phyloP scores from a whole-genome alignment of 2,797 vertebrate species.

The Phalanger gymnotis region DNA sequence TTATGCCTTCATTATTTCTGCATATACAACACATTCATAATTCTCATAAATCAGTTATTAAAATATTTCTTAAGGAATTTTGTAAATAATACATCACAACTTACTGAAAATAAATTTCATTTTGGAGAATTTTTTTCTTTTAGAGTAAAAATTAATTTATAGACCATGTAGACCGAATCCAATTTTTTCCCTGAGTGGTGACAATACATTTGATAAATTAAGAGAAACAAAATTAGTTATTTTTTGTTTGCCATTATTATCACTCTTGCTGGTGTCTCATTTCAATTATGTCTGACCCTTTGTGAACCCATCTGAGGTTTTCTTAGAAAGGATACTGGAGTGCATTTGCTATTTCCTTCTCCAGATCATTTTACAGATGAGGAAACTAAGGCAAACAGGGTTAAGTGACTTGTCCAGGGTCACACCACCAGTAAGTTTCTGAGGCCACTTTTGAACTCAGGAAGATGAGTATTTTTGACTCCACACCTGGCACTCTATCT shows the following conservation, averaged over 20 bases:
- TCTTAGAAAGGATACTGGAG: neutral
- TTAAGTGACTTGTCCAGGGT: neutral
- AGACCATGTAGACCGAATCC: slow-evolving; percentile 5
- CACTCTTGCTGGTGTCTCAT: neutral
- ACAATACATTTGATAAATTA: neutral
- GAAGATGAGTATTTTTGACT: neutral
- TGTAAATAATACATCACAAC: slow-evolving; percentile 15
- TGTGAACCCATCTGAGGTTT: neutral
- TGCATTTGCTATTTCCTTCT: neutral
- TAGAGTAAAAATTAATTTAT: slow-evolving; percentile 38
- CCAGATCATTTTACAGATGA: neutral
- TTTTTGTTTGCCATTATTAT: slow-evolving; percentile 12
- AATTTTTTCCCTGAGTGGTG: neutral
- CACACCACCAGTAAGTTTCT: neutral
- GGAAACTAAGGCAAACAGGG: neutral
- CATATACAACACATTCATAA: neutral
- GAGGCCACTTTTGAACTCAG: neutral
- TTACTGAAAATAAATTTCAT: slow-evolving; percentile 43
- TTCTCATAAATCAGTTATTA: slow-evolving; percentile 39
- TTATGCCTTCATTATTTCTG: neutral
- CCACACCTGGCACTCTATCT: neutral
- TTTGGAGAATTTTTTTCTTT: slow-evolving; percentile 49
- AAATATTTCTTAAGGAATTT: neutral
- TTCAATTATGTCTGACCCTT: neutral
- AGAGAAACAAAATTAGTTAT: slow-evolving; percentile 16